Conservation (phyloP, 2,888 invertebrate genomes). For the Tortricodes alternella region DNA sequence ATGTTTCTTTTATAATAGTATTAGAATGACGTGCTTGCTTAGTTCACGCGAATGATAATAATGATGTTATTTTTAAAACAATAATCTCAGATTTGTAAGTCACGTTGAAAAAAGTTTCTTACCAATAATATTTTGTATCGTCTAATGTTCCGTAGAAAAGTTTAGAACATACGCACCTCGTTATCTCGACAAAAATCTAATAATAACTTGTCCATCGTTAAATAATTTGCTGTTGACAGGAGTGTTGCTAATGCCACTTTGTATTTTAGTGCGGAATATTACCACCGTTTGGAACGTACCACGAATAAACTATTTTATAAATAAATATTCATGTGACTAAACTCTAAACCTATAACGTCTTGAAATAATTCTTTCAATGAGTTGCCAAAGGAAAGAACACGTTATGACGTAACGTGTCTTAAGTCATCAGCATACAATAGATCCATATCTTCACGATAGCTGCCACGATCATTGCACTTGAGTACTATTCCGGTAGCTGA, state of each 20-base stretch:
- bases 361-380: constrained; percentile 9
- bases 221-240: constrained; percentile 45
- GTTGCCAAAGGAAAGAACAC: constrained; percentile 1
- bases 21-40: constrained; percentile 6
- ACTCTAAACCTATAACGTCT: too few species aligned
- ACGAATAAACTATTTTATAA: constrained; percentile 10
- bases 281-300: constrained; percentile 16
- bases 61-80: constrained; percentile 22
- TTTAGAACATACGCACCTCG: constrained; percentile 44
- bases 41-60: constrained; percentile 14
- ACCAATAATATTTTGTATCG: constrained; percentile 13
- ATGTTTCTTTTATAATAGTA: neutral
- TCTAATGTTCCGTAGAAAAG: constrained; percentile 6
- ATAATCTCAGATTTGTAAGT: constrained; percentile 11
- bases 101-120: constrained; percentile 16
- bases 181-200: constrained; percentile 47
- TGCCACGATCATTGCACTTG: constrained; percentile 19
- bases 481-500: constrained; percentile 8
- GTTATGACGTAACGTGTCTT: too few species aligned
- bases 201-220: constrained; percentile 55
- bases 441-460: neutral
- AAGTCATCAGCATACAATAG: neutral
- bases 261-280: constrained; percentile 55
- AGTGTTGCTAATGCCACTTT: constrained; percentile 55
- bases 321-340: constrained; percentile 20